phyloP scores from a whole-genome alignment of 2,888 invertebrate species.

The Thereva unica region DNA sequence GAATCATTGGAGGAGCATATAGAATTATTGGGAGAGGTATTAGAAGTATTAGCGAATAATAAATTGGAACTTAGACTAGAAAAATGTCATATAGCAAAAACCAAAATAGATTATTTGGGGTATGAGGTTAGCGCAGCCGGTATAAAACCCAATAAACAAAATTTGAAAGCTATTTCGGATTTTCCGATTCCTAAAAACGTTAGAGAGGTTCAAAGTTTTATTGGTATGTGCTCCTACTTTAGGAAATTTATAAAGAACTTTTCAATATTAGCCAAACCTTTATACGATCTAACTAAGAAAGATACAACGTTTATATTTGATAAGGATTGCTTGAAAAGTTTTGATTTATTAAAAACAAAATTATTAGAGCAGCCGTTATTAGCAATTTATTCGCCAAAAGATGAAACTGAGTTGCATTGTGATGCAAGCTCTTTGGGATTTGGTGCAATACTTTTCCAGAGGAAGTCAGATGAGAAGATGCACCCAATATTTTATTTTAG shows the following conservation, averaged over 20 bases:
- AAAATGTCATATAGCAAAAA: slow-evolving; percentile 6
- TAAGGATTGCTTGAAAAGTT: slow-evolving; percentile 41
- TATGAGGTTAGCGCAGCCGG: not conserved
- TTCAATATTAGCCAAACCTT: slow-evolving; percentile 5
- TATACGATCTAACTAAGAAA: slow-evolving; percentile 35
- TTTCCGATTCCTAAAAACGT: slow-evolving; percentile 6
- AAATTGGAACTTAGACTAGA: not conserved
- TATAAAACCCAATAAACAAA: not conserved
- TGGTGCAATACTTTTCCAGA: slow-evolving; percentile 45
- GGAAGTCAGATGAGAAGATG: slow-evolving; percentile 39
- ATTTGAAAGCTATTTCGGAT: not conserved
- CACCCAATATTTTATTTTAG: slow-evolving; percentile 46
- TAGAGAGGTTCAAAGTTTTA: slow-evolving; percentile 6
- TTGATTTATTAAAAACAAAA: slow-evolving; percentile 43
- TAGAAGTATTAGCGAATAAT: not conserved
- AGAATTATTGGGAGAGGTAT: not conserved
- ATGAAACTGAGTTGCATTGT: slow-evolving; percentile 47
- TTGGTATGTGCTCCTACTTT: slow-evolving; percentile 7
- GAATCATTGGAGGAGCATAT: slow-evolving; percentile 40
- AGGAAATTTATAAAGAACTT: slow-evolving; percentile 1
- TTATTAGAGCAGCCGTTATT: slow-evolving; percentile 34
- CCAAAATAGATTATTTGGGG: slow-evolving; percentile 7
- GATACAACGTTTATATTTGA: slow-evolving; percentile 42
- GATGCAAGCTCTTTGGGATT: slow-evolving; percentile 46
- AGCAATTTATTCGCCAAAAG: slow-evolving; percentile 38